Evolutionary conservation across 2,888 invertebrate species (phyloP).

Genomic region (Eupeodes luniger): DNA sequence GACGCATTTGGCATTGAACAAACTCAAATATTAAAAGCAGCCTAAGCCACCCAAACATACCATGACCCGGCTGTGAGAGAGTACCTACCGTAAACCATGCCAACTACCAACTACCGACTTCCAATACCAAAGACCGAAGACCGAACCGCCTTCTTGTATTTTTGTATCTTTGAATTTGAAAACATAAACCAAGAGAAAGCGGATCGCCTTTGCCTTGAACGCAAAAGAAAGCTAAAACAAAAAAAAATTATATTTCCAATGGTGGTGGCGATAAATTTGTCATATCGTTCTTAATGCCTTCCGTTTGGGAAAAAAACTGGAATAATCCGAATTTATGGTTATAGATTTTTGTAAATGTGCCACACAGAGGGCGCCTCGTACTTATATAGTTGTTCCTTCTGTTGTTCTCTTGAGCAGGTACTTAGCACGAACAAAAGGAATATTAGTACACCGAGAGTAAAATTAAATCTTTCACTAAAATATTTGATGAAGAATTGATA

Average conservation of each 20-base stretch:
- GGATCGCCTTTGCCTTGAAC: slow-evolving; percentile 17
- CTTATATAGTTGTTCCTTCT: slow-evolving; percentile 32
- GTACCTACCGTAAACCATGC: background rate
- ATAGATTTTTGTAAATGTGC: slow-evolving; percentile 78
- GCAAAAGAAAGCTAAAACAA: background rate
- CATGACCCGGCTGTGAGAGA: slow-evolving; percentile 35
- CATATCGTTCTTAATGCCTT: slow-evolving; percentile 81
- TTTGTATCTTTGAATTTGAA: slow-evolving; percentile 41
- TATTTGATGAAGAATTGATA: too few species aligned
- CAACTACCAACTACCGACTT: too few species aligned
- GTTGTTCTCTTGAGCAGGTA: slow-evolving; percentile 47
- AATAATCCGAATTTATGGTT: slow-evolving; percentile 79
- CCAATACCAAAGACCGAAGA: too few species aligned
- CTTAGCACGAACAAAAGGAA: slow-evolving; percentile 57
- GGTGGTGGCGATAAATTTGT: slow-evolving; percentile 80
- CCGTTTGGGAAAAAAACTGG: slow-evolving; percentile 76
- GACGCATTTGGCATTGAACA: slow-evolving; percentile 73
- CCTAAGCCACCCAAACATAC: slow-evolving; percentile 40
- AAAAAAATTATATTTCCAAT: slow-evolving; percentile 50
- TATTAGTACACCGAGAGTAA: background rate
- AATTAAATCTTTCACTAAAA: background rate
- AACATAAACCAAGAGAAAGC: slow-evolving; percentile 57
- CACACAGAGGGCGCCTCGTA: slow-evolving; percentile 66
- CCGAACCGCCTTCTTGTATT: background rate
- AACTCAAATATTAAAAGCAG: slow-evolving; percentile 73